Base-by-base conservation (phyloP, 1,140 invertebrate species). In the Drosophila serrata region DNA sequence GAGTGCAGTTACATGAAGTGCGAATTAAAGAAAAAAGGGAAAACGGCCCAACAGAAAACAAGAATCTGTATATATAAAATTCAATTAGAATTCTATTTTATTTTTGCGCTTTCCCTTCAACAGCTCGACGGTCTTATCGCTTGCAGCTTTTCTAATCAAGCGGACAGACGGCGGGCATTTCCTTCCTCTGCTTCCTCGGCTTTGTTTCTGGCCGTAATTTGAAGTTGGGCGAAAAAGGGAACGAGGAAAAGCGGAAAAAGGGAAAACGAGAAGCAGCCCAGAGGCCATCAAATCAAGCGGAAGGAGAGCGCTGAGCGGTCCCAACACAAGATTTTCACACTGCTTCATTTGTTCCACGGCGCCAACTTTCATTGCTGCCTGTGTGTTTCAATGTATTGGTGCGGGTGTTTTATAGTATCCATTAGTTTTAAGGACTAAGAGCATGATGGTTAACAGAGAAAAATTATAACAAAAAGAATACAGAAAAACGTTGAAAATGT, bases 121-220 rank as follows among this genome's bases (percentile, higher is more conserved):
- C 64, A 46, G 46, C 39, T 55, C 51, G 51, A 4, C 19, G 64
- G 43, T 60, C 67, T 79, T 90, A 85, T 84, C 85, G 84, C 84
- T 84, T 80, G 67, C 80, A 88, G 85, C 85, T 81, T 74, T 90
- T 90, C 86, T 85, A 90, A 90, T 90, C 85, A 90, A 90, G 86
- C 82, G 75, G 48, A 82, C 69, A 64, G 65, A 80, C 76, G 49
- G 42, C 56, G 65, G 64, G 56, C 75, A 76, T 79, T 72, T 82
- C 82, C 84, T 79, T 79, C 51, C 65, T 65, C 48, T 12, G 33
- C 48, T 55, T 53, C 46, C 65, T 53, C 45, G n/a, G 45, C 65
- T 45, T 69, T 59, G 60, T 35, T 70, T 73, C 49, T 15, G 13
- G 19, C 60, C 62, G 74, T 78, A 78, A 69, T 63, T 78, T 63